Base-by-base conservation (phyloP, 2,113 vertebrate genomes). In the Lagopus muta region DNA sequence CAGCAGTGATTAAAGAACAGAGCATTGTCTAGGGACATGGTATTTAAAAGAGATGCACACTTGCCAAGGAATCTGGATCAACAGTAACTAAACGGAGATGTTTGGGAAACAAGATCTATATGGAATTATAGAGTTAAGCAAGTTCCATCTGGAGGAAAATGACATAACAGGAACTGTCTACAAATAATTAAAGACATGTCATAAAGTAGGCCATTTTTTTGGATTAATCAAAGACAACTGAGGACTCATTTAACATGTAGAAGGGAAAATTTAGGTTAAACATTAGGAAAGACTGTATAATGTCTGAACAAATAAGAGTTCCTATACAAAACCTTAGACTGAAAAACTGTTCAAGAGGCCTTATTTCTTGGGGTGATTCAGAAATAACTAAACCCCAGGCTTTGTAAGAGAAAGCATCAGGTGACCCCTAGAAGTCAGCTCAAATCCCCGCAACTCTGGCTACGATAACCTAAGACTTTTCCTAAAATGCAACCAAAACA, bases 141-240 rank as follows among this genome's bases (percentile, higher is more conserved):
- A 54, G 36, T 48, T 74, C 72, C 62, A 52, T 69, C 85, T 4
- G 0, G 47, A 83, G 48, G 54, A 94, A 91, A 94, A 85, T 72
- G 87, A 86, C 85, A 76, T 74, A 93, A 89, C 72, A 80, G 50
- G 78, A 94, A 65, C 89, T 87, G 81, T 85, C 92, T 88, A 86
- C 69, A 34, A 94, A 92, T 94, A 94, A 96, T 97, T 94, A 94
- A 94, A 94, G 69, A 52, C 72, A 72, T 83, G 88, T 75, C 89
- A 90, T 75, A 94, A 94, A 92, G 75, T 92, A 94, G 85, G 89
- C 48, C 85, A 91, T 30, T 74, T 86, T 86, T 94, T 86, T 67
- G 57, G 79, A 94, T 95, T 92, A 94, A 95, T 94, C 94, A 92
- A 89, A 93, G 86, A 93, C 12, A 57, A 88, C 76, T 0, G 7